phyloP scores from a whole-genome alignment of 2,888 invertebrate species.

The Autographa pulchrina region DNA sequence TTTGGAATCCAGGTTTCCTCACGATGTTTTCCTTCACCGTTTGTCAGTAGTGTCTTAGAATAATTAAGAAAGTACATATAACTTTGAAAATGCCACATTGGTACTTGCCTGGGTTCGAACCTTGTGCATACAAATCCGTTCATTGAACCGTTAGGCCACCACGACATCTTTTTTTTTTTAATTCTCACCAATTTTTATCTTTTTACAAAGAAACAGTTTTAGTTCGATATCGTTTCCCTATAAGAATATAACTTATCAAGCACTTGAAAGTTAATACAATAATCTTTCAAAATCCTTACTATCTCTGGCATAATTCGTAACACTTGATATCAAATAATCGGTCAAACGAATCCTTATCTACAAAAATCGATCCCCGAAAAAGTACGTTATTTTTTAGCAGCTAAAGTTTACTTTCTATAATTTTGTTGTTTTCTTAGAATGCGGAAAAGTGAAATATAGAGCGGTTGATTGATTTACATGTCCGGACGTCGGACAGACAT shows the following conservation, averaged over 20 bases:
- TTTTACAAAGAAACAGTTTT: no score
- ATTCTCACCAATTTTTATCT: not conserved
- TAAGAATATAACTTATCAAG: not conserved
- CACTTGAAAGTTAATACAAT: not conserved
- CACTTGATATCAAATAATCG: slow-evolving; percentile 38
- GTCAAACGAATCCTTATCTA: slow-evolving; percentile 33
- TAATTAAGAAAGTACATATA: no score
- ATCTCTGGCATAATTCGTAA: slow-evolving; percentile 47
- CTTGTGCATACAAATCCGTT: no score
- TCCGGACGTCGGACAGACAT: slow-evolving; percentile 20
- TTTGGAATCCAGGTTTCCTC: no score
- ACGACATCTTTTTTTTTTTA: no score
- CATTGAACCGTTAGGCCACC: no score
- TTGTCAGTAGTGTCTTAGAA: no score
- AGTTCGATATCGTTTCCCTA: not conserved
- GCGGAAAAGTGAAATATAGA: slow-evolving; percentile 50
- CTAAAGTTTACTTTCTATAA: slow-evolving; percentile 19
- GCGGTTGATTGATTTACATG: slow-evolving; percentile 38
- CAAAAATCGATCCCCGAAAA: slow-evolving; percentile 26
- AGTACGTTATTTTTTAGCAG: slow-evolving; percentile 7
- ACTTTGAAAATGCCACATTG: no score
- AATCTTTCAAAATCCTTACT: slow-evolving; percentile 10
- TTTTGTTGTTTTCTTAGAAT: slow-evolving; percentile 20
- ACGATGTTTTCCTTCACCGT: no score
- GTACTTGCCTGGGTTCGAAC: no score